Conservation (phyloP, 2,113 vertebrate genomes). For the Leptobrachium leishanense region DNA sequence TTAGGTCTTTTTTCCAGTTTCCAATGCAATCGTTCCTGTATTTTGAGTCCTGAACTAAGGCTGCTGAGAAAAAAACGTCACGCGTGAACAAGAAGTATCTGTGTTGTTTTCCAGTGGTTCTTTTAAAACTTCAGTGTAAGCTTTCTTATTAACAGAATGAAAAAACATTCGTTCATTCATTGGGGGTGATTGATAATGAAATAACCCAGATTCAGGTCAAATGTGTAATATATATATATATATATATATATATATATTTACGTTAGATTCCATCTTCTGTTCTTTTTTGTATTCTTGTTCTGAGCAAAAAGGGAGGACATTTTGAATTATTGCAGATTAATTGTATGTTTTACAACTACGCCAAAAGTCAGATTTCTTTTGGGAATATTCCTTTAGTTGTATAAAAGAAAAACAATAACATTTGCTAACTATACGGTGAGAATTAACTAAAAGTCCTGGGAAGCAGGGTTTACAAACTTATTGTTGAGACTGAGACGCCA, state of each 20-base stretch:
- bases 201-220: no score
- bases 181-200: no score
- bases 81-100: not conserved
- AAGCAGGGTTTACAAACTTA: not conserved
- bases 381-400: no score
- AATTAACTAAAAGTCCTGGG: not conserved
- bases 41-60: slow-evolving; percentile 29
- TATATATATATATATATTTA: slow-evolving; percentile 2
- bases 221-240: not conserved
- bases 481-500: not conserved
- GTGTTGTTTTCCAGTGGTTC: not conserved
- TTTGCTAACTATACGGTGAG: not conserved
- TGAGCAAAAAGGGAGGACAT: not conserved
- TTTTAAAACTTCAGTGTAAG: not conserved
- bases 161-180: not conserved
- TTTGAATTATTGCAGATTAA: not conserved
- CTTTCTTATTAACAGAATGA: not conserved
- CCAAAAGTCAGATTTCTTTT: no score
- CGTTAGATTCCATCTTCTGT: not conserved
- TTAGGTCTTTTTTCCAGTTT: slow-evolving; percentile 13
- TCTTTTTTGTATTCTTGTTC: not conserved
- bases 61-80: slow-evolving; percentile 13
- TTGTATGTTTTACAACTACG: not conserved
- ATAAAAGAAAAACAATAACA: no score
- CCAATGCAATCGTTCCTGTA: slow-evolving; percentile 13